Evolutionary conservation across 2,888 invertebrate genomes (phyloP).

Genomic region (Uropetala carovei): DNA sequence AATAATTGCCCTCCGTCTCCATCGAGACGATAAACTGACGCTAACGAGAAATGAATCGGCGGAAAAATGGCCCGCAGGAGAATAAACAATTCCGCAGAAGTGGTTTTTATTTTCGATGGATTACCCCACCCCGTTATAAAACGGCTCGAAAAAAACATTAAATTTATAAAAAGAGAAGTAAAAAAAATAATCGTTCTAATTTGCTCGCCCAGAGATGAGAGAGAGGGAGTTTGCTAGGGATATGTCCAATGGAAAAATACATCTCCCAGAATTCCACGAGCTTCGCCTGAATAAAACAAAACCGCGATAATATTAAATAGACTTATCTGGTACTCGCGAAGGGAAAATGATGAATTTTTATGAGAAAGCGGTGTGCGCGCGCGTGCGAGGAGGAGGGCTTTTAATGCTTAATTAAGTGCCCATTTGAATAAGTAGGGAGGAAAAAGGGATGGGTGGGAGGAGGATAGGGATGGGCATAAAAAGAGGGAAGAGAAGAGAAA

Average conservation of each 20-base stretch:
- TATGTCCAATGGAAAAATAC: not conserved
- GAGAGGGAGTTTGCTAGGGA: not conserved
- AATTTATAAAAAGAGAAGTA: too few relatives aligned
- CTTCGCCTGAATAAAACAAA: not conserved
- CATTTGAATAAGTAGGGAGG: not conserved
- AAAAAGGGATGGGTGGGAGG: not conserved
- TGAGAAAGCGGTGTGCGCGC: not conserved
- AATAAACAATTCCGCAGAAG: not conserved
- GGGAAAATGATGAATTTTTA: not conserved
- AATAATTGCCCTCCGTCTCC: not conserved
- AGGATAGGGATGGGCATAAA: not conserved
- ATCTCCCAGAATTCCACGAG: not conserved
- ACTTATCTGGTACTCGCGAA: not conserved
- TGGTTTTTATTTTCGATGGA: not conserved
- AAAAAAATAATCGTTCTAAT: too few relatives aligned
- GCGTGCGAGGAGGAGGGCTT: not conserved
- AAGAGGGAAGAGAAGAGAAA: not conserved
- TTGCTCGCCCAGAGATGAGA: too few relatives aligned
- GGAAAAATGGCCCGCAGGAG: not conserved
- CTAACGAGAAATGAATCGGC: not conserved
- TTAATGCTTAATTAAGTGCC: conserved; percentile 13
- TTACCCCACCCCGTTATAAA: not conserved
- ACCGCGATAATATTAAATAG: not conserved
- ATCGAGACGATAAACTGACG: not conserved
- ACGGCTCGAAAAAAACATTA: too few relatives aligned